Percentiles rank a stretch among this genome's conserved stretches.
Evolutionary conservation across 2,113 vertebrate species (phyloP).

Genomic region (Noturus placidus): DNA sequence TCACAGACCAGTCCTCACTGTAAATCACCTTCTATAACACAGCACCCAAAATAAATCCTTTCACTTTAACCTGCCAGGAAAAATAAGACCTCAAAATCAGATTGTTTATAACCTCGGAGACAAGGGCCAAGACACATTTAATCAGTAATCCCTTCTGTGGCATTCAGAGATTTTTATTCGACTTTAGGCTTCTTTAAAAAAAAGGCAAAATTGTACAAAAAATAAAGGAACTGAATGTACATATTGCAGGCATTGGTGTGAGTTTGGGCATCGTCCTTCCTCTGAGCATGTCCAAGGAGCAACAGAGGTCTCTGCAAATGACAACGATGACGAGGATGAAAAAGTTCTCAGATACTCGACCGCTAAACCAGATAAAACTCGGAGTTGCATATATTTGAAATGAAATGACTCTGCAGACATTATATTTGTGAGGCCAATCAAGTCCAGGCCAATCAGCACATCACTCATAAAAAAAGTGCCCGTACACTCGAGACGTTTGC

Average conservation of each 20-base stretch:
- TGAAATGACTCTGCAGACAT: constrained; percentile 48
- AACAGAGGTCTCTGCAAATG: not conserved
- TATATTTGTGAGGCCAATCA: constrained; percentile 25
- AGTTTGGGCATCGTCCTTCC: not conserved
- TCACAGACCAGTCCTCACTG: constrained; percentile 35
- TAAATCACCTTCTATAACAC: constrained; percentile 37
- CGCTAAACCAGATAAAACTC: constrained; percentile 39
- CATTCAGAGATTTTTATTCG: constrained; percentile 51
- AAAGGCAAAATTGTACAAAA: constrained; percentile 47
- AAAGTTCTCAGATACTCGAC: not conserved
- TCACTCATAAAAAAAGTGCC: not conserved
- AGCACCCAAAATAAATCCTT: constrained; percentile 40
- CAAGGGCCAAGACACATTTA: constrained; percentile 11
- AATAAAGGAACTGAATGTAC: constrained; percentile 38
- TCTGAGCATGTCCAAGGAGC: not conserved
- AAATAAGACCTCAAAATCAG: constrained; percentile 17
- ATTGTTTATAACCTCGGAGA: constrained; percentile 1
- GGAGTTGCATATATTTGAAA: constrained; percentile 60
- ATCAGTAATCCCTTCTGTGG: constrained; percentile 26
- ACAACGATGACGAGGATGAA: not conserved
- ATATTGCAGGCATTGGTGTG: constrained; percentile 52
- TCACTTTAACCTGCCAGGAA: constrained; percentile 38
- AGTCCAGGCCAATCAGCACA: constrained; percentile 27
- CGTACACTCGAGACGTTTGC: not conserved
- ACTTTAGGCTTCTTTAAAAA: constrained; percentile 42